Base-by-base conservation (phyloP, 53 echinoderm and acorn worm species). In the Henricia sp. region DNA sequence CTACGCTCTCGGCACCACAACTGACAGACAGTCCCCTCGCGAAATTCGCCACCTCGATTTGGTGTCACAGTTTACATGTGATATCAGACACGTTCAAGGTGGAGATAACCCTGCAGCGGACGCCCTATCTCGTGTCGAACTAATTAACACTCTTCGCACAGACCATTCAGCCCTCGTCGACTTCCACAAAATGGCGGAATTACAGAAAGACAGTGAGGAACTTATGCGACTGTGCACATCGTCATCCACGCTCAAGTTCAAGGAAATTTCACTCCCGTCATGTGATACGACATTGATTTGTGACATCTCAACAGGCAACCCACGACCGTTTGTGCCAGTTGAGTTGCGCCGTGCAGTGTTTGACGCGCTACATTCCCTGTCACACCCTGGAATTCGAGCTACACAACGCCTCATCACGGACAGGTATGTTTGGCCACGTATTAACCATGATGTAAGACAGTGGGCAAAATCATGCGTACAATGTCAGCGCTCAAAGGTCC, bases 331-430 rank as follows among this genome's bases (percentile, higher is more conserved):
- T n/a, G n/a, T n/a, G n/a, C n/a, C n/a, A n/a, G n/a, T n/a, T n/a
- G n/a, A n/a, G n/a, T n/a, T n/a, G n/a, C n/a, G n/a, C n/a, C n/a
- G n/a, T n/a, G n/a, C n/a, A n/a, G n/a, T 87, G 42, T 87, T 87
- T 14, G 36, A 70, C 54, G 19, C 80, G 9, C 46, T 89, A 34
- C 92, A 92, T 82, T 85, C 85, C 23, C 67, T 92, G 1, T 84
- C 92, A 21, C 88, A 91, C 55, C 88, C 88, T 6, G 85, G 88
- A 11, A 69, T 91, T 67, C 77, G 85, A 19, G 85, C 92, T 20
- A 69, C 70, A 19, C 70, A 69, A 43, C 70, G 70, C 17, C 26
- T 69, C 42, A 69, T 69, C 23, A 69, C 70, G 42, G 1, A 69
- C 3, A 16, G 42, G 17, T 69, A 43, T 26, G 70, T 69, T 11